These are phyloP conservation scores for Plecotus auritus DNA, from an alignment of 2,113 vertebrate species.

Conservation along the genomic window DNA sequence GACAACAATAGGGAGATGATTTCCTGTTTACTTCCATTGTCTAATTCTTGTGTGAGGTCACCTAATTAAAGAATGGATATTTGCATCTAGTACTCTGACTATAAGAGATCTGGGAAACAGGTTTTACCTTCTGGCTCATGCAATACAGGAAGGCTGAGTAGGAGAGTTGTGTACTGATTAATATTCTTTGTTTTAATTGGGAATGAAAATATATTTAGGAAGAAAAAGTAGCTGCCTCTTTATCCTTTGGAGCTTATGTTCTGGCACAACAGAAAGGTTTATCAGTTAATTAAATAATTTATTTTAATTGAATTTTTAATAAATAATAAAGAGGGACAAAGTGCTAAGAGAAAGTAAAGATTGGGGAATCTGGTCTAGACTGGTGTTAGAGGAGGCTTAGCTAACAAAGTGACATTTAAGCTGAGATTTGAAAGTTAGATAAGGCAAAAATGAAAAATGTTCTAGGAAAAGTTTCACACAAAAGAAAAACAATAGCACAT, in stretches of 20 bases:
- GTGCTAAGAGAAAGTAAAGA: neutral
- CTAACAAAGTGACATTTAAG: neutral
- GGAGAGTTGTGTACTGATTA: neutral
- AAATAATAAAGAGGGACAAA: neutral
- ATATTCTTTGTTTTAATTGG: neutral
- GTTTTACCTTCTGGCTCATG: neutral
- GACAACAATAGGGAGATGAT: neutral
- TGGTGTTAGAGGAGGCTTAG: neutral
- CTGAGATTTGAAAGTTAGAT: neutral
- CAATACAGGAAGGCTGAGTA: neutral
- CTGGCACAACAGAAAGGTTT: neutral
- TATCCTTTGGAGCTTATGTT: neutral
- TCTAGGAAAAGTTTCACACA: neutral
- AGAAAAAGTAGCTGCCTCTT: neutral
- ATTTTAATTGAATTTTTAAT: neutral
- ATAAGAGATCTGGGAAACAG: neutral
- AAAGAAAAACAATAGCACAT: neutral
- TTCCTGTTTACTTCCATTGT: neutral
- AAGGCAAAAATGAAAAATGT: neutral
- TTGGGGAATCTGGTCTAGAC: neutral
- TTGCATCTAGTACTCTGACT: neutral
- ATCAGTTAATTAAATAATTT: neutral
- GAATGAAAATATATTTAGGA: constrained; percentile 6
- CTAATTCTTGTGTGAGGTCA: neutral
- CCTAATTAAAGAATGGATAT: neutral